Conservation (phyloP, 1,140 invertebrate genomes). For the Teleogryllus occipitalis region DNA sequence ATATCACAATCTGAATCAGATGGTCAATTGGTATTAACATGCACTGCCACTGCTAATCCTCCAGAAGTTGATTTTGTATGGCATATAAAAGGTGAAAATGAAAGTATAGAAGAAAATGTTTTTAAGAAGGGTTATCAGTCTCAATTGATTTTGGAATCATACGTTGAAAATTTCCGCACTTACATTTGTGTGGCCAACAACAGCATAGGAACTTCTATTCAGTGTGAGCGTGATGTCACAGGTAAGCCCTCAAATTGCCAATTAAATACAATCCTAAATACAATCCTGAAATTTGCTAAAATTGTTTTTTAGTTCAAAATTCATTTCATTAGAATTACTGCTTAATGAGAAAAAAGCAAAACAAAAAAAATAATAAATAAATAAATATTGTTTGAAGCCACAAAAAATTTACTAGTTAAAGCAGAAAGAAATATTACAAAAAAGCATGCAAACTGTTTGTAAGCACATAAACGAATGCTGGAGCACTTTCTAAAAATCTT, state of each 20-base stretch:
- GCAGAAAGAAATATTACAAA: too few species aligned
- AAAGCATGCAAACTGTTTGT: too few species aligned
- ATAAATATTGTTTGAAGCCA: too few species aligned
- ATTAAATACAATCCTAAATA: too few species aligned
- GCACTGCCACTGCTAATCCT: slow-evolving; percentile 73
- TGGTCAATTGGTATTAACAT: slow-evolving; percentile 66
- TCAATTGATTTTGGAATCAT: slow-evolving; percentile 54
- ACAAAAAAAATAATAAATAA: too few species aligned
- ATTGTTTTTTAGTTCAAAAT: too few species aligned
- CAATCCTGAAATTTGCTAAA: too few species aligned
- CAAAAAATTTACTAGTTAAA: too few species aligned
- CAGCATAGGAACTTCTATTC: slow-evolving; percentile 59
- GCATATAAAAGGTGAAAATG: slow-evolving; percentile 74
- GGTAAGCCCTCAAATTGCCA: slow-evolving; percentile 43
- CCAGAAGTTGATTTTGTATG: slow-evolving; percentile 71
- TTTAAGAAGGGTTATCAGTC: slow-evolving; percentile 48
- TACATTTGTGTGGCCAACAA: slow-evolving; percentile 81
- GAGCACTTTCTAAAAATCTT: too few species aligned
- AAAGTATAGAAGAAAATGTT: slow-evolving; percentile 54
- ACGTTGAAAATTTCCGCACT: slow-evolving; percentile 59
- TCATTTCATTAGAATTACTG: too few species aligned
- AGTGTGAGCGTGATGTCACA: slow-evolving; percentile 70
- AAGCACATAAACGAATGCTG: too few species aligned
- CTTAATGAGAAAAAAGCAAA: too few species aligned
- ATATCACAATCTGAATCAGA: slow-evolving; percentile 63